Evolutionary conservation across 2,888 invertebrate genomes (phyloP).

Genomic region (Eupithecia inturbata): DNA sequence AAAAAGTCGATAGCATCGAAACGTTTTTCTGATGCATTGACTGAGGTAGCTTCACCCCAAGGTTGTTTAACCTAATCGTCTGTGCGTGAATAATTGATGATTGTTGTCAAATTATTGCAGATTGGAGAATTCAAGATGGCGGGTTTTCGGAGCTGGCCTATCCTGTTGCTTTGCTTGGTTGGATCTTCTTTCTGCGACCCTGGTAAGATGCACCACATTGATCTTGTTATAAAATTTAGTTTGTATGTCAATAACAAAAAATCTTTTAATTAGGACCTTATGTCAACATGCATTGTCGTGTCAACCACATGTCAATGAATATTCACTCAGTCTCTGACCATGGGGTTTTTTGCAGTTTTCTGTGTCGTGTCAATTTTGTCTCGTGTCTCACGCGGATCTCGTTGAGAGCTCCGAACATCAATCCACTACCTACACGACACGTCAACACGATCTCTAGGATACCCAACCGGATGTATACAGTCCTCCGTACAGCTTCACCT

Average conservation of each 20-base stretch:
- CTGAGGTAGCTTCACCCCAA: slow-evolving; percentile 27
- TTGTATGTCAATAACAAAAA: not conserved
- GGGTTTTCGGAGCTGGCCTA: slow-evolving; percentile 41
- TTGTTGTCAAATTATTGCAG: slow-evolving; percentile 53
- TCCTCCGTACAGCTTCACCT: slow-evolving; percentile 35
- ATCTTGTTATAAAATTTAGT: not conserved
- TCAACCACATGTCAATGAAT: not conserved
- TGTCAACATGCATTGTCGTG: not conserved
- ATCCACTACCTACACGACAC: slow-evolving; percentile 42
- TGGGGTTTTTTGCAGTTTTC: slow-evolving; percentile 19
- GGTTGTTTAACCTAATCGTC: slow-evolving; percentile 29
- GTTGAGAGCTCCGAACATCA: slow-evolving; percentile 35
- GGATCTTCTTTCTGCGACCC: slow-evolving; percentile 54
- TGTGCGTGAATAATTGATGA: slow-evolving; percentile 42
- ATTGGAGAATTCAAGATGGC: slow-evolving; percentile 52
- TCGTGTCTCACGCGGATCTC: slow-evolving; percentile 37
- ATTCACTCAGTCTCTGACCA: not conserved
- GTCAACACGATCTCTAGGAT: slow-evolving; percentile 44
- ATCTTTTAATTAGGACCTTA: not conserved
- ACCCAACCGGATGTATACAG: slow-evolving; percentile 52
- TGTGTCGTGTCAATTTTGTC: slow-evolving; percentile 26
- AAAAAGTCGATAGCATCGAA: slow-evolving; percentile 21
- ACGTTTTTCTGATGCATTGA: slow-evolving; percentile 30
- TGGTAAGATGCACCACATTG: slow-evolving; percentile 49
- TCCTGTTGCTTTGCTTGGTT: slow-evolving; percentile 46